A percentile compares a stretch with the other conserved stretches of the same genome.
Evolutionary conservation across 2,888 invertebrate genomes (phyloP).

Genomic region (Athetis lepigone): DNA sequence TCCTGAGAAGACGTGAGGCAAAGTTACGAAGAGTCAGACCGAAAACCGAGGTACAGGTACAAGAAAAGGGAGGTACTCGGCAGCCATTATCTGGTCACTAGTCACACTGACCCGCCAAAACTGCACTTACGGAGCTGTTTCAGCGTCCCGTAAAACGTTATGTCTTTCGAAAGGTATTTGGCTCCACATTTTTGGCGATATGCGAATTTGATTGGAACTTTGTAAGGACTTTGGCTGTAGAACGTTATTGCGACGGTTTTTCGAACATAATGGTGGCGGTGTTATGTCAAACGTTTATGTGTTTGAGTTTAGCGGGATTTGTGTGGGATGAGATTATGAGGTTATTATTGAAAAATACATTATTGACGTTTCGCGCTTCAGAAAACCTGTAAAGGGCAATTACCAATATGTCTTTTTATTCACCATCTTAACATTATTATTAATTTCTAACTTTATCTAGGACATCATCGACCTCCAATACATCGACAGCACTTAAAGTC

Average conservation of each 20-base stretch:
- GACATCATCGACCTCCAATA: too few relatives aligned
- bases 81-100: conserved; percentile 76
- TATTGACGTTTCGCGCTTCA: too few relatives aligned
- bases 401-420: too few relatives aligned
- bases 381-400: too few relatives aligned
- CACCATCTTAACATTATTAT: too few relatives aligned
- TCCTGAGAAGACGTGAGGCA: conserved; percentile 64
- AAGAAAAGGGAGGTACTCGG: conserved; percentile 76
- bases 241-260: conserved; percentile 36
- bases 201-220: conserved; percentile 65
- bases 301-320: conserved; percentile 16
- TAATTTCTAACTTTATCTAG: too few relatives aligned
- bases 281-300: conserved; percentile 21
- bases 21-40: conserved; percentile 58
- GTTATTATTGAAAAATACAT: too few relatives aligned
- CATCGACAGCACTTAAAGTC: too few relatives aligned
- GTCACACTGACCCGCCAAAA: conserved; percentile 72
- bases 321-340: conserved; percentile 5
- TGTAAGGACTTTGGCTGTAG: conserved; percentile 39
- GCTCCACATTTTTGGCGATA: conserved; percentile 59
- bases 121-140: conserved; percentile 73
- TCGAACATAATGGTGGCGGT: conserved; percentile 24
- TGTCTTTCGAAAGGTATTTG: conserved; percentile 68
- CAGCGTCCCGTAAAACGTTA: conserved; percentile 72
- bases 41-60: conserved; percentile 72